A percentile compares a stretch with the other conserved stretches of the same genome.
phyloP scores from a whole-genome alignment of 2,888 invertebrate genomes.

The Diaphora mendica region DNA sequence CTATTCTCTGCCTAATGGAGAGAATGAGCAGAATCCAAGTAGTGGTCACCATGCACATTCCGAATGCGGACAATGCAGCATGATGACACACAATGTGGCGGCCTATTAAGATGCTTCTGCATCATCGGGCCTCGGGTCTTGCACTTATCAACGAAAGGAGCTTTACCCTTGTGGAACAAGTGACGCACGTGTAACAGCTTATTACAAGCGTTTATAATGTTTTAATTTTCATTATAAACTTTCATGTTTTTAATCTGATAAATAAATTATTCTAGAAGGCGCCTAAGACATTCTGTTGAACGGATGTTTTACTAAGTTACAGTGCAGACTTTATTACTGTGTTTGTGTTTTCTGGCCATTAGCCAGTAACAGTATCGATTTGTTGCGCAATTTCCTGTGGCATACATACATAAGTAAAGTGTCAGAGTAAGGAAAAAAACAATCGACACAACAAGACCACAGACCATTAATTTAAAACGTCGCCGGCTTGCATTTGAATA shows the following conservation, averaged over 20 bases:
- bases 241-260: background rate
- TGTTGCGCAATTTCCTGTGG: constrained; percentile 21
- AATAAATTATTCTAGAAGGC: constrained; percentile 7
- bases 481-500: constrained; percentile 16
- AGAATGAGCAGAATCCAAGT: background rate
- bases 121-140: too few relatives aligned
- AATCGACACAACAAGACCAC: constrained; percentile 8
- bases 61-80: too few relatives aligned
- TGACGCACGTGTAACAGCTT: background rate
- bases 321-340: constrained; percentile 15
- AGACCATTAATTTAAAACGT: constrained; percentile 20
- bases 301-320: constrained; percentile 8
- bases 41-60: too few relatives aligned
- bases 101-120: too few relatives aligned
- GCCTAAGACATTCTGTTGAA: constrained; percentile 4
- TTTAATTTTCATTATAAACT: background rate
- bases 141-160: too few relatives aligned
- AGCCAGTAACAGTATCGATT: constrained; percentile 29
- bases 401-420: constrained; percentile 17
- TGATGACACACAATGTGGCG: too few relatives aligned
- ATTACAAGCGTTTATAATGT: too few relatives aligned
- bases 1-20: too few relatives aligned
- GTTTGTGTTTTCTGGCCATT: constrained; percentile 24
- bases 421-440: constrained; percentile 11
- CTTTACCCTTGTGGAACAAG: background rate